Evolutionary conservation across 2,888 invertebrate genomes (phyloP).

Genomic region (Chymomyza procnemis): DNA sequence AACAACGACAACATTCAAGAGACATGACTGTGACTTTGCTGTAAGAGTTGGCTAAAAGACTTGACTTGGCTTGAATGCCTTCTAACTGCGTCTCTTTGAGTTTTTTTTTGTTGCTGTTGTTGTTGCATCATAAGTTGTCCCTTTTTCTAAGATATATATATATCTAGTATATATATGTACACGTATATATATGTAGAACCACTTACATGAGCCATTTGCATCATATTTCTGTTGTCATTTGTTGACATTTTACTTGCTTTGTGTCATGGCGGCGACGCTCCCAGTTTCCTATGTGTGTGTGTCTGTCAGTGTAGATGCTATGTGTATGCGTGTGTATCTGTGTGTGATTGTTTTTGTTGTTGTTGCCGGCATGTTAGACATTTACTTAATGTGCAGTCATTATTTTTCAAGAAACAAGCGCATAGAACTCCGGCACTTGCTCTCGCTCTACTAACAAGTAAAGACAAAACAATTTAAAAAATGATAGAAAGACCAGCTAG

Average conservation of each 20-base stretch:
- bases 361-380: conserved; percentile 47
- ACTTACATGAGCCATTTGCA: conserved; percentile 76
- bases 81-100: background rate
- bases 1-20: conserved; percentile 1
- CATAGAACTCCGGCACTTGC: conserved; percentile 30
- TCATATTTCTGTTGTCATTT: conserved; percentile 76
- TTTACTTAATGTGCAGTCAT: conserved; percentile 71
- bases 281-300: conserved; percentile 2
- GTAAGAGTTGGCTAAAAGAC: background rate
- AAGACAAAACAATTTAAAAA: conserved; percentile 6
- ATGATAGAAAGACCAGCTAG: conserved; percentile 22
- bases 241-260: conserved; percentile 68
- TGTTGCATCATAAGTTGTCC: conserved; percentile 55
- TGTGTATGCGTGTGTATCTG: conserved; percentile 19
- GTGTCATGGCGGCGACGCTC: conserved; percentile 31
- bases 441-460: background rate
- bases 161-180: too few species aligned
- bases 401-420: conserved; percentile 68
- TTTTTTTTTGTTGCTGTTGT: conserved; percentile 18
- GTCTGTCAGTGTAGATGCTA: background rate
- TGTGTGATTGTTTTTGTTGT: conserved; percentile 22
- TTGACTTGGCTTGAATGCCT: background rate
- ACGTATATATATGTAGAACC: conserved; percentile 60
- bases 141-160: conserved; percentile 54
- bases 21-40: conserved; percentile 5